phyloP scores from a whole-genome alignment of 2,113 vertebrate genomes.

The chimpanzee (Pan troglodytes) region NHGRI_mPanTro3-v2.1_pri NC_072412.2:43640501-43641000 shows the following conservation, averaged over 20 bases:
- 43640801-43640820: background rate
- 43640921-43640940: background rate
- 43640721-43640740: background rate
- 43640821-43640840: background rate
- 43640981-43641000: background rate
- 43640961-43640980: background rate
- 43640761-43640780: background rate
- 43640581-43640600: too few relatives aligned
- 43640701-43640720: background rate
- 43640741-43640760: background rate
- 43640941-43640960: background rate
- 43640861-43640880: background rate
- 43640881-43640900: background rate
- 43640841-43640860: too few relatives aligned
- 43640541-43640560: too few relatives aligned
- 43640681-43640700: background rate
- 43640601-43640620: too few relatives aligned
- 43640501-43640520: too few relatives aligned
- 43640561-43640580: too few relatives aligned
- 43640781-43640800: background rate
- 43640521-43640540: too few relatives aligned
- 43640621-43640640: background rate
- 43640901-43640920: background rate
- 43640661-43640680: background rate
- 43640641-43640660: background rate